Conservation (phyloP, 2,113 vertebrate species). For the Tetrao urogallus region DNA sequence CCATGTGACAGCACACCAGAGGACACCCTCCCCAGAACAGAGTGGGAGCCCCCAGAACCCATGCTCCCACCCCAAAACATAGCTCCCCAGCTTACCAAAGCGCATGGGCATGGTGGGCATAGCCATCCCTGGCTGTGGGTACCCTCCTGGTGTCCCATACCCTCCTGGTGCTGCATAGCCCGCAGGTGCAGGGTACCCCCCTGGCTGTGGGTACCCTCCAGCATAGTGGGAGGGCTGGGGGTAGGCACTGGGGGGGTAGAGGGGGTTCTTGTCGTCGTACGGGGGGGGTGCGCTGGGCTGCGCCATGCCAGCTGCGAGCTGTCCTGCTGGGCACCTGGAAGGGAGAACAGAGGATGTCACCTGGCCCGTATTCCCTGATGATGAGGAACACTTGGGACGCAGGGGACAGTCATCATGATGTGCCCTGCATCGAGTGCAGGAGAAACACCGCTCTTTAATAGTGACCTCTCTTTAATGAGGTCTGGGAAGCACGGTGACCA, state of each 20-base stretch:
- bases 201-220: constrained; percentile 71
- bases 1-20: neutral
- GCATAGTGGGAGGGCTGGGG: constrained; percentile 67
- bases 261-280: constrained; percentile 82
- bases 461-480: neutral
- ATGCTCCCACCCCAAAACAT: neutral
- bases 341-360: neutral
- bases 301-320: constrained; percentile 78
- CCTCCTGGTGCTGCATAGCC: constrained; percentile 61
- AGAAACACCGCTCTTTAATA: neutral
- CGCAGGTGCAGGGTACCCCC: constrained; percentile 60
- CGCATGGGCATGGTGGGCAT: constrained; percentile 84
- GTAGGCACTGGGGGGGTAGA: constrained; percentile 74
- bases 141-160: neutral
- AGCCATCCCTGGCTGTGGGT: constrained; percentile 36
- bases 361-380: neutral
- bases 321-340: constrained; percentile 55
- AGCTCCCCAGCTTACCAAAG: constrained; percentile 77
- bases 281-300: constrained; percentile 85
- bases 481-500: neutral
- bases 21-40: no score
- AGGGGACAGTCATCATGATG: neutral
- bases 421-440: neutral
- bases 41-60: no score
- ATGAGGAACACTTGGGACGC: neutral